Conservation (phyloP, 1,140 invertebrate genomes). For the Brachionus koreanus region DNA sequence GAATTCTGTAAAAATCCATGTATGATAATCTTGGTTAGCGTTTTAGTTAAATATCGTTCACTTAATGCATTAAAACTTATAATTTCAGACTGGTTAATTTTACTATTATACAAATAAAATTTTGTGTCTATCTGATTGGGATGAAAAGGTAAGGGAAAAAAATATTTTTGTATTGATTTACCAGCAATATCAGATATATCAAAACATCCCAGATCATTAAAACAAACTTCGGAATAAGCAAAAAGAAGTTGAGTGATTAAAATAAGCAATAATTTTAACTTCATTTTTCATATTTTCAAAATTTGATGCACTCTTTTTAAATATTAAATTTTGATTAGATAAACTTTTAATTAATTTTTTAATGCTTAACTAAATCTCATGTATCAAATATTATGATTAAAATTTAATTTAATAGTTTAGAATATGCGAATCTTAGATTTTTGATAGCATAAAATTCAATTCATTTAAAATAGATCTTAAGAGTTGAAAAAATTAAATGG, state of each 20-base stretch:
- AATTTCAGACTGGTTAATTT: background rate
- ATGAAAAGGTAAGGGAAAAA: background rate
- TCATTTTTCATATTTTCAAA: background rate
- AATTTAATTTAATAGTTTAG: background rate
- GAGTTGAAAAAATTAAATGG: no score
- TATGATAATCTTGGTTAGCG: slow-evolving; percentile 71
- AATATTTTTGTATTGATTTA: background rate
- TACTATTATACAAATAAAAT: slow-evolving; percentile 29
- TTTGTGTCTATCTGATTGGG: background rate
- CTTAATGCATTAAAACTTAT: background rate
- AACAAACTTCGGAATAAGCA: background rate
- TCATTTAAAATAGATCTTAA: no score
- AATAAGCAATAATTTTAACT: background rate
- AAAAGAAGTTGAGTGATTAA: background rate
- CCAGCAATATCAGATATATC: background rate
- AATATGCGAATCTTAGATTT: no score
- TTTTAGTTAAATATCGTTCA: slow-evolving; percentile 63
- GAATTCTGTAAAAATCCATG: slow-evolving; percentile 76
- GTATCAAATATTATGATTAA: background rate
- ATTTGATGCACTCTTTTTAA: background rate
- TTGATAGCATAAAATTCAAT: no score
- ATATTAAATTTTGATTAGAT: background rate
- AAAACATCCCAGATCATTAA: slow-evolving; percentile 27
- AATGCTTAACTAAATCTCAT: background rate
- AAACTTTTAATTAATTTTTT: background rate